phyloP scores from a whole-genome alignment of 2,113 vertebrate genomes.

The Saccopteryx bilineata region DNA sequence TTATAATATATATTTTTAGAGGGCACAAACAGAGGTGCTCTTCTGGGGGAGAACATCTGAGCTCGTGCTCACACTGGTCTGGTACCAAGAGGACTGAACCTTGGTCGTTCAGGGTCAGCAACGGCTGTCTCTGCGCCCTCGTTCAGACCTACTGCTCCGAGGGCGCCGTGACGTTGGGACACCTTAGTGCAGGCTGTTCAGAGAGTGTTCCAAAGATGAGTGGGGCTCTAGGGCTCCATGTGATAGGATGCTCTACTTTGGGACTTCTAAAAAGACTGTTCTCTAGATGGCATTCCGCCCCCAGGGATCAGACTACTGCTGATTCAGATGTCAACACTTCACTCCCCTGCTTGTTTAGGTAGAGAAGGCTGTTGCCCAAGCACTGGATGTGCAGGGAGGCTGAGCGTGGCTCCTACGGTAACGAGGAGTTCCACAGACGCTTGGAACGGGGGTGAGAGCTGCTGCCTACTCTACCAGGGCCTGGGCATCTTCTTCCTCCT shows the following conservation, averaged over 20 bases:
- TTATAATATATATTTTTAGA: not conserved
- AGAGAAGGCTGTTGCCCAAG: not conserved
- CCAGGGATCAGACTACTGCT: not conserved
- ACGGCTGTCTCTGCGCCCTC: not conserved
- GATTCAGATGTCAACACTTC: not conserved
- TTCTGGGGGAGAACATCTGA: not conserved
- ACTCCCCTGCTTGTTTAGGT: not conserved
- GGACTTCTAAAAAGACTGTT: too few relatives aligned
- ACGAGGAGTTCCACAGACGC: rapidly evolving
- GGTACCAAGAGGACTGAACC: not conserved
- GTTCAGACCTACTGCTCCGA: not conserved
- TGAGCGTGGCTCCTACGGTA: rapidly evolving
- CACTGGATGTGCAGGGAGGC: not conserved
- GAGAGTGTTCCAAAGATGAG: not conserved
- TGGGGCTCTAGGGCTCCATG: rapidly evolving
- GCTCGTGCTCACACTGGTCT: not conserved
- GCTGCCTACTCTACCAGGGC: not conserved
- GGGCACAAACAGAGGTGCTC: not conserved
- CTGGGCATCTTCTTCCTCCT: not conserved
- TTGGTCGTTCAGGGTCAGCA: not conserved
- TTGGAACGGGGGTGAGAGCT: rapidly evolving
- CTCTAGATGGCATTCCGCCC: not conserved
- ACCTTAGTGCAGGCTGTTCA: rapidly evolving
- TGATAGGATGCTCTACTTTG: not conserved
- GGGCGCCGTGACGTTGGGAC: not conserved